Percentiles rank a stretch among this genome's conserved stretches.
Evolutionary conservation across 2,113 vertebrate species (phyloP).

Genomic region (Platichthys stellatus): DNA sequence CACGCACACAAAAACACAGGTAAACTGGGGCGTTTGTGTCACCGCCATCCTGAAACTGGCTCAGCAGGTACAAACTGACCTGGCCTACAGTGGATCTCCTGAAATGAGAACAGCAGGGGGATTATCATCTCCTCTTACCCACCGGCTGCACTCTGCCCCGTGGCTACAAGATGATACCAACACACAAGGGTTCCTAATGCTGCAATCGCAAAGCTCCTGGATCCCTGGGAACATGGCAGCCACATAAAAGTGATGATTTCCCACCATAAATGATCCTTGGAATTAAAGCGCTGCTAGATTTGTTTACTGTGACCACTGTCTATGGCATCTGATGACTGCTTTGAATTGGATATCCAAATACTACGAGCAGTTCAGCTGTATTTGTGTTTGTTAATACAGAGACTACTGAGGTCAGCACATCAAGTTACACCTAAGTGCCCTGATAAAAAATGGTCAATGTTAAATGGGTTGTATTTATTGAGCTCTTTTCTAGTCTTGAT

Average conservation of each 20-base stretch:
- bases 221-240: constrained; percentile 35
- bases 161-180: constrained; percentile 75
- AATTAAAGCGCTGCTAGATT: constrained; percentile 40
- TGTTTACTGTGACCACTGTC: constrained; percentile 18
- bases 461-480: too few species aligned
- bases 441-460: not conserved
- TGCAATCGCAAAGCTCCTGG: constrained; percentile 10
- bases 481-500: too few species aligned
- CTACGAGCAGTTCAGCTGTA: not conserved
- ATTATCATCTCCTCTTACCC: constrained; percentile 78
- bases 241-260: constrained; percentile 60
- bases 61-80: constrained; percentile 35
- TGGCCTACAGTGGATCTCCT: not conserved
- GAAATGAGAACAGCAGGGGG: constrained; percentile 55
- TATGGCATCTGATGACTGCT: not conserved
- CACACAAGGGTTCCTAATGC: constrained; percentile 39
- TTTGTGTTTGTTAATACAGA: not conserved
- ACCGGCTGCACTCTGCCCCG: constrained; percentile 84
- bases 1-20: not conserved
- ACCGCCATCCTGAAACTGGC: constrained; percentile 34
- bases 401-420: not conserved
- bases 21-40: not conserved
- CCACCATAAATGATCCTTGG: constrained; percentile 27
- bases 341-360: constrained; percentile 21
- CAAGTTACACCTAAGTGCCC: not conserved